Evolutionary conservation across 2,797 vertebrate species (phyloP), one percentile per base, ranked within the genome.

Genomic region (Discoglossus pictus): DNA sequence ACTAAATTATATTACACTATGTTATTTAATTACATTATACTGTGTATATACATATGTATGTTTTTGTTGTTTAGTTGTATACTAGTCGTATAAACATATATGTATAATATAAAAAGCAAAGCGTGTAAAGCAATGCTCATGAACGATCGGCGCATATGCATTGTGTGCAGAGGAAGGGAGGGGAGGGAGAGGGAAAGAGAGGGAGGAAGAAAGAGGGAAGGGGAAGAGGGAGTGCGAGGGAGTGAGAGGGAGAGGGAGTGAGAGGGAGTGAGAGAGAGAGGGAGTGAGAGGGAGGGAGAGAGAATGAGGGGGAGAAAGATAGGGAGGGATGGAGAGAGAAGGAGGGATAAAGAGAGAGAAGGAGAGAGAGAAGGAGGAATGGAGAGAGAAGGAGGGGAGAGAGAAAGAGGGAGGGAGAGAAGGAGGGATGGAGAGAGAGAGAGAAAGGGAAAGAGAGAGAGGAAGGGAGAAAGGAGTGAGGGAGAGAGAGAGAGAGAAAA

Each of bases 131-230:
- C n/a, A n/a, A n/a, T n/a, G n/a, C n/a, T n/a, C n/a, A n/a, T n/a
- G n/a, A n/a, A n/a, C n/a, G n/a, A n/a, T n/a, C n/a, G n/a, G n/a
- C n/a, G n/a, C n/a, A n/a, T n/a, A n/a, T n/a, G n/a, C n/a, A n/a
- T n/a, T n/a, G n/a, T n/a, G n/a, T n/a, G n/a, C n/a, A n/a, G n/a
- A n/a, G n/a, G n/a, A n/a, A 17, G 31, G 24, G 10, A 54, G 52
- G 15, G 56, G 50, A 46, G 72, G 40, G 43, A 53, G 38, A 23
- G 24, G 55, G 20, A 15, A 34, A 1, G 27, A 17, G 39, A n/a
- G 2, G 52, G 2, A 44, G 61, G 39, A 1, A 55, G 44, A 18
- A 24, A 0, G 24, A 1, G 40, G 23, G 20, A n/a, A 4, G 66
- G 42, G 63, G 75, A 42, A 1, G 12, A 51, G 61, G 58, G 0